Conservation (phyloP, 92 coral and sea anemone genomes). For the Phenganax marumi region DNA sequence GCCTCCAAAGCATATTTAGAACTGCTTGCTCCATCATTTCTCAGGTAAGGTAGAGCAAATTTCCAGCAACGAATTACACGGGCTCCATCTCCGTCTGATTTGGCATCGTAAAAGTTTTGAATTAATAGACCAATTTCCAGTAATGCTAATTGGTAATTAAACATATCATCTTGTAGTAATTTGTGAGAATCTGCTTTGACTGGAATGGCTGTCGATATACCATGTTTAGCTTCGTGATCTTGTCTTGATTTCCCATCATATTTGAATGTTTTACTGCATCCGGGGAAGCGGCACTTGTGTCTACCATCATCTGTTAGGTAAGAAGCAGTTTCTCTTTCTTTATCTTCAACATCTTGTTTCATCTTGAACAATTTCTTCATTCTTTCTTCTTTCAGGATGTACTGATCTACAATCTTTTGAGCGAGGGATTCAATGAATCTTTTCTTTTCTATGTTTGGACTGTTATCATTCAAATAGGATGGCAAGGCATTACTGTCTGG, state of each 20-base stretch:
- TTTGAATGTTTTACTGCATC: neutral
- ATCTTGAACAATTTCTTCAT: neutral
- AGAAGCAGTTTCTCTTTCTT: neutral
- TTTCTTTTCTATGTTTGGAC: slow-evolving; percentile 55
- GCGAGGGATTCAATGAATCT: slow-evolving; percentile 37
- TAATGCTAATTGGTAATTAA: neutral
- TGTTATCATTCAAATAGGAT: slow-evolving; percentile 12
- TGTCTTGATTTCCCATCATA: neutral
- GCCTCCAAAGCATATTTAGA: slow-evolving; percentile 4
- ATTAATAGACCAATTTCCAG: neutral
- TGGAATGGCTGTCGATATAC: too few species aligned
- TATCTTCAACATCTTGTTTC: neutral
- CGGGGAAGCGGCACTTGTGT: neutral
- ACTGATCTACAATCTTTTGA: slow-evolving; percentile 1
- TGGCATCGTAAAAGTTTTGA: slow-evolving; percentile 9
- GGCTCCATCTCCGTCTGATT: slow-evolving; percentile 6
- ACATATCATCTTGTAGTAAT: slow-evolving; percentile 6
- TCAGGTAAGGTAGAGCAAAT: neutral
- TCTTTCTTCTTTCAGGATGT: slow-evolving; percentile 18
- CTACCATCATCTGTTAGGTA: neutral
- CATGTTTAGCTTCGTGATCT: neutral
- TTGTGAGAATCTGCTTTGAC: too few species aligned
- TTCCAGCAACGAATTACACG: neutral
- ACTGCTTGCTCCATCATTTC: neutral
- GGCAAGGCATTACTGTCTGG: slow-evolving; percentile 42